These are phyloP conservation scores for Mamestra configurata DNA, from an alignment of 1,140 invertebrate species.

Conservation along the genomic window DNA sequence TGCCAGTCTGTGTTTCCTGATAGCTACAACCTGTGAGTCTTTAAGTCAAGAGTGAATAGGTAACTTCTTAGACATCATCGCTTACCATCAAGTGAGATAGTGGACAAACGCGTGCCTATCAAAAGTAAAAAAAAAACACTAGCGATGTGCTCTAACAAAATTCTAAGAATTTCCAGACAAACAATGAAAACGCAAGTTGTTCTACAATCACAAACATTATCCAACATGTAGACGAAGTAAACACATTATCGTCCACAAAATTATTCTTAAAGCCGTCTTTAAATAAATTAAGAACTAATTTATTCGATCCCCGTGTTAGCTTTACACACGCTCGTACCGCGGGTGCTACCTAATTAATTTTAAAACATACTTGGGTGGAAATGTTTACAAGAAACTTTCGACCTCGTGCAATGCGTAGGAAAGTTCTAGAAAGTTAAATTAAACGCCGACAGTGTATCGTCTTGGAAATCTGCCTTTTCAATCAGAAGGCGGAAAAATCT, in stretches of 20 bases:
- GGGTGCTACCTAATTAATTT: constrained; percentile 31
- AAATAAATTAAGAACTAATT: constrained; percentile 40
- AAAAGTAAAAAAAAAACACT: no score
- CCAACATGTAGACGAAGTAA: constrained; percentile 11
- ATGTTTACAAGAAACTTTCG: constrained; percentile 22
- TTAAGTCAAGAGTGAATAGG: no score
- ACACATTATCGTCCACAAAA: constrained; percentile 25
- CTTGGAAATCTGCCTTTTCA: constrained; percentile 32
- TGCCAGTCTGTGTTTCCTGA: no score
- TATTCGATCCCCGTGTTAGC: constrained; percentile 26
- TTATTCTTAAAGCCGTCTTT: constrained; percentile 12
- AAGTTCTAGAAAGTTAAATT: constrained; percentile 43
- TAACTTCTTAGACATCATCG: no score
- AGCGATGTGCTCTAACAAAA: not conserved
- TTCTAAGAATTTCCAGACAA: not conserved
- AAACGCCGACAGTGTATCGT: constrained; percentile 37
- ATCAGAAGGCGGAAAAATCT: constrained; percentile 28
- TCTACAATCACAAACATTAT: not conserved
- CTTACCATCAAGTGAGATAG: no score
- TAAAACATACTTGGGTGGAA: constrained; percentile 4
- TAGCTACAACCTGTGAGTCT: no score
- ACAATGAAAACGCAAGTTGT: not conserved
- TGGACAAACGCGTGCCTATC: no score
- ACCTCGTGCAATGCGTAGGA: constrained; percentile 23
- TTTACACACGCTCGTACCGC: constrained; percentile 11